Base-by-base conservation (phyloP, 2,797 vertebrate genomes). In the Myotis vivesi region DNA sequence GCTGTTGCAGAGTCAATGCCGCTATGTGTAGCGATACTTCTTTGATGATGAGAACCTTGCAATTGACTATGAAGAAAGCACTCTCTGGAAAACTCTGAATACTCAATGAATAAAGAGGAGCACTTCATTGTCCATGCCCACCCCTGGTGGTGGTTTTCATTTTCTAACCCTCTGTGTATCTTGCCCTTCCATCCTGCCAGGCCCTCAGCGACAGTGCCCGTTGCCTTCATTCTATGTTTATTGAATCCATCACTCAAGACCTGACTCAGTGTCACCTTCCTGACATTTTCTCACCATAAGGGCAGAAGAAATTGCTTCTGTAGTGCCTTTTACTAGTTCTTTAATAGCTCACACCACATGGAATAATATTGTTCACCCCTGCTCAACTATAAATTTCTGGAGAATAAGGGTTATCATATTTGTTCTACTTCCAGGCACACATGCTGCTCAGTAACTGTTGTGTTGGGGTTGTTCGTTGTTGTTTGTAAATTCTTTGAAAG, bases 301-400 rank as follows among this genome's bases (percentile, higher is more conserved):
- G 71, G 23, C 41, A 85, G 81, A 59, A 80, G 59, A 87, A 9
- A 11, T 30, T 7, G 41, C 51, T 66, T 76, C 25, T 1, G 0
- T 5, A 46, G 30, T 30, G 38, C 28, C 10, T 28, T 64, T 75
- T 64, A 57, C 73, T 53, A 49, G 8, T 16, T 49, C 30, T 59
- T n/a, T 10, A 76, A 62, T 33, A 89, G 62, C 28, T 49, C 2
- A 6, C 36, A 7, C 36, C 20, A 3, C 6, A 46, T 11, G 36
- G 44, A 93, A 20, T 22, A 30, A 8, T 20, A 8, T 6, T 20
- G 25, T n/a, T 77, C 33, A 91, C 7, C 25, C 8, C 15, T 68
- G 23, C 36, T 44, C 28, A 33, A 36, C 28, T 49, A 28, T 64
- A 55, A 23, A 64, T 89, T 94, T 92, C 64, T 83, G 33, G 46